Base-by-base conservation (phyloP, 1,140 invertebrate species). In the Andrena cerasifolii region DNA sequence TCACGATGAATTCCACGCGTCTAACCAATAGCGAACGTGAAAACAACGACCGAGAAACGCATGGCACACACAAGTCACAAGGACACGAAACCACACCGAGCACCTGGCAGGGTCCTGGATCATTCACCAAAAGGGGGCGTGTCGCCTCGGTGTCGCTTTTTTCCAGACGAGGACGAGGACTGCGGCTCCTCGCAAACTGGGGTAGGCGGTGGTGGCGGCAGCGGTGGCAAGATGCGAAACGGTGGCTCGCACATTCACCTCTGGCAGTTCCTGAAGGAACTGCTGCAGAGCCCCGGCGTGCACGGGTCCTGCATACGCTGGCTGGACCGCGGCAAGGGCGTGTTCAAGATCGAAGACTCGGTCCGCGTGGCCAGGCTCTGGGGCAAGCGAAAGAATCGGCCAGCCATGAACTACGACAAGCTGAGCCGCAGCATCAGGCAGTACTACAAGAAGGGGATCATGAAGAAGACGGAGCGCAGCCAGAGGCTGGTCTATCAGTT, bases 351-450 rank as follows among this genome's bases (percentile, higher is more conserved):
- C 89, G 99, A 99, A 92, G 98, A 99, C 93, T 99, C 98, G 7
- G 98, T 99, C 24, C 95, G 97, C 78, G 98, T 99, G 26, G 99
- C 99, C 0, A 94, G 96, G 75, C 94, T 99, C 6, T 99, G 99
- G 99, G 99, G 99, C 47, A 96, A 97, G 80, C 94, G 99, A 54
- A 99, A 99, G 92, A 99, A 99, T 93, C 94, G 99, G 16, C 98
- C 99, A 0, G 98, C 98, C 3, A 99, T 99, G 99, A 99, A 99
- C 93, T 99, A 99, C 93, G 99, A 99, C 94, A 99, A 99, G 91
- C 93, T 99, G 43, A 99, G 98, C 71, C 95, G 99, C 54, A 99
- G 98, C 79, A 99, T 99, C 83, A 94, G 99, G 21, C 99, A 99
- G 92, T 99, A 99, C 93, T 99, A 99, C 94, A 99, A 99, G 93